Conservation (phyloP, 2,797 vertebrate genomes). For the Echiichthys vipera region DNA sequence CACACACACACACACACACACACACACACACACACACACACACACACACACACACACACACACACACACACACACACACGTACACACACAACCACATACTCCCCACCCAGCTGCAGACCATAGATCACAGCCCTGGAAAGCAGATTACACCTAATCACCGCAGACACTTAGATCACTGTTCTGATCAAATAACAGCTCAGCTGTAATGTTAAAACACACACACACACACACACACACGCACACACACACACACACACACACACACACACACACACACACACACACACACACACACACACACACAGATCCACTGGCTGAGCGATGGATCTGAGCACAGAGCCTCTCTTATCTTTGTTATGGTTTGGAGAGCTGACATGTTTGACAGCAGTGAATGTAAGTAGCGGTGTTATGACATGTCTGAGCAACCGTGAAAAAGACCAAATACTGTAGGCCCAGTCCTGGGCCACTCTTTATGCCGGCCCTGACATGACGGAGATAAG, state of each 20-base stretch:
- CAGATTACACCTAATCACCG: constrained; percentile 78
- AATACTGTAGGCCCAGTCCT: constrained; percentile 55
- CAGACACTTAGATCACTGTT: constrained; percentile 74
- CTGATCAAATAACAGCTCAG: constrained; percentile 79
- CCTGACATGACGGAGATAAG: constrained; percentile 75
- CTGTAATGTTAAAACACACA: constrained; percentile 73
- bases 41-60: not conserved
- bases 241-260: constrained; percentile 33
- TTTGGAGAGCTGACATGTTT: constrained; percentile 80
- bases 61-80: constrained; percentile 7
- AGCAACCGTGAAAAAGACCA: constrained; percentile 71
- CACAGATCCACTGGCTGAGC: constrained; percentile 63
- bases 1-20: not conserved
- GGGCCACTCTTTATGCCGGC: constrained; percentile 48
- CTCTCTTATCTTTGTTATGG: constrained; percentile 81
- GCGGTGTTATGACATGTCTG: constrained; percentile 83
- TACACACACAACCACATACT: constrained; percentile 22
- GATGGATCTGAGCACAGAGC: constrained; percentile 70
- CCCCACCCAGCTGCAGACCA: constrained; percentile 54
- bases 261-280: constrained; percentile 14
- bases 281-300: constrained; percentile 30
- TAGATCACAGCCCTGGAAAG: constrained; percentile 72
- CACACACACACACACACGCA: constrained; percentile 34
- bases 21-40: not conserved
- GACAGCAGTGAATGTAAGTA: constrained; percentile 80